phyloP scores from a whole-genome alignment of 92 coral and sea anemone species.

The Muricea muricata region DNA sequence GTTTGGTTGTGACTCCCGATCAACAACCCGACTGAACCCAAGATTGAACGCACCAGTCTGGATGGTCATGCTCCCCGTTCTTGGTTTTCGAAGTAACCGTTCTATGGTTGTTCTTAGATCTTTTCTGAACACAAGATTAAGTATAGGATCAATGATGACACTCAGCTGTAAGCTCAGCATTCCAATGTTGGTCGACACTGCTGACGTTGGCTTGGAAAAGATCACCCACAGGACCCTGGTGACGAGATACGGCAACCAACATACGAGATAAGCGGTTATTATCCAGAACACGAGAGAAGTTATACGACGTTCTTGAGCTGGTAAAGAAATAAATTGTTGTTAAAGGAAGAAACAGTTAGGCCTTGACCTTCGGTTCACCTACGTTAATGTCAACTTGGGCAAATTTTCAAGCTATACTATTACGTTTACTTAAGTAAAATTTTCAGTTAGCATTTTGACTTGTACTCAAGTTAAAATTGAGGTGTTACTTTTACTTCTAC shows the following conservation, averaged over 20 bases:
- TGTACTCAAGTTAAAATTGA: too few relatives aligned
- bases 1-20: too few relatives aligned
- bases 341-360: too few relatives aligned
- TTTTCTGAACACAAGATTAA: neutral
- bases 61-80: neutral
- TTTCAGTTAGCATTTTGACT: too few relatives aligned
- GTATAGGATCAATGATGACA: neutral
- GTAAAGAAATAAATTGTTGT: too few relatives aligned
- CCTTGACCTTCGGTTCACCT: too few relatives aligned
- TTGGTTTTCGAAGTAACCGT: neutral
- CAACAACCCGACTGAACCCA: neutral
- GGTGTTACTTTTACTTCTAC: too few relatives aligned
- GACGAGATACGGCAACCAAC: neutral
- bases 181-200: neutral
- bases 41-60: neutral
- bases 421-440: too few relatives aligned
- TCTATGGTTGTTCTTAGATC: neutral
- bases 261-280: neutral
- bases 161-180: neutral
- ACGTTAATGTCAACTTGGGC: too few relatives aligned
- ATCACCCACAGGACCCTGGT: constrained; percentile 12
- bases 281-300: neutral
- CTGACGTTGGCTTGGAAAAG: neutral
- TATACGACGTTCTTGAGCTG: constrained; percentile 5
- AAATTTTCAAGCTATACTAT: too few relatives aligned